Base-by-base conservation (phyloP, 2,888 invertebrate species). In the Cryptocheilus praepositus region DNA sequence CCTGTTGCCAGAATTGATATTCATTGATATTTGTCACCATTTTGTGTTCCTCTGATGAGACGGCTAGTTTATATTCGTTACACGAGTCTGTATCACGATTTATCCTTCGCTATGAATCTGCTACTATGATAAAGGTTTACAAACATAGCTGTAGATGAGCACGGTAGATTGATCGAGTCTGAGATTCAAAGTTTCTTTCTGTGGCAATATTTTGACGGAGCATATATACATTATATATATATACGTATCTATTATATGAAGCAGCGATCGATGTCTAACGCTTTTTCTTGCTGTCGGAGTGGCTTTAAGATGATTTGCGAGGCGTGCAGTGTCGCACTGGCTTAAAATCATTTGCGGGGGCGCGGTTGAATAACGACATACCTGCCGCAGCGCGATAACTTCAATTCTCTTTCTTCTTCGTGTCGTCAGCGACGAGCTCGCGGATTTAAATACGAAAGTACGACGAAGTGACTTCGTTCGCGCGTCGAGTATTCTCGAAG, bases 91-190 rank as follows among this genome's bases (percentile, higher is more conserved):
- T 36, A 11, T 11, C 36, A 36, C 36, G 13, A 36, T 36, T 36
- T 36, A 8, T 11, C 11, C 36, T 36, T 11, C 36, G 36, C 8
- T 36, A 36, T 36, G 36, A 36, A 36, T 36, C 36, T 36, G 36
- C 36, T 36, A 36, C 7, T 36, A 36, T 36, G 36, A 36, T 36
- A 36, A 36, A 36, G 36, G 49, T 43, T 53, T 22, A 44, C 49
- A 71, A 46, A 62, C 16, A 60, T 77, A 74, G 77, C 53, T 65
- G 70, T 77, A 77, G 74, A 68, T 15, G 11, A 77, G 77, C 77
- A 77, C 74, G 77, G 70, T 77, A 77, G 77, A 65, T 70, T 70
- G 66, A 53, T 62, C 36, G 63, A 53, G 65, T 61, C 59, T 65
- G 36, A 65, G 63, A 68, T 64, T 57, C 36, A 51, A 64, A 70